phyloP scores from a whole-genome alignment of 2,797 vertebrate species.

The Alca torda region DNA sequence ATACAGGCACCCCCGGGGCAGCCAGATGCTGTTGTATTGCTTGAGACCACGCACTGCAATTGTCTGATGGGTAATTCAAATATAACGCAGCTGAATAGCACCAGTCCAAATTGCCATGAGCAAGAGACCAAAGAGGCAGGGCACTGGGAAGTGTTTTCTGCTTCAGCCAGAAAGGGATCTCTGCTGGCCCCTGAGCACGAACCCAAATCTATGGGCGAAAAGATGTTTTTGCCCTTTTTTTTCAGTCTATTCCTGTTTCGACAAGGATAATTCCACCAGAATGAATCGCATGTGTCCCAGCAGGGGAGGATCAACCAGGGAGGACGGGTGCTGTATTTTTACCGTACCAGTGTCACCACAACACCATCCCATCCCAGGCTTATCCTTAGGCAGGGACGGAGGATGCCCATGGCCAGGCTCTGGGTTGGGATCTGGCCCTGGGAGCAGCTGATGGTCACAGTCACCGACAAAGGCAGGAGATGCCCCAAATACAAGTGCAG shows the following conservation, averaged over 20 bases:
- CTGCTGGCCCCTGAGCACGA: not conserved
- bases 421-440: not conserved
- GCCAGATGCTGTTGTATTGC: not conserved
- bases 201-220: not conserved
- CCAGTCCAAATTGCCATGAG: not conserved
- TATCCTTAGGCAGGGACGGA: not conserved
- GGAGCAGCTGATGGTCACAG: not conserved
- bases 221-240: not conserved
- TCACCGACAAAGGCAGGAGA: not conserved
- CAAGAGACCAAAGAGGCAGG: not conserved
- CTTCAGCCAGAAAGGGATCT: not conserved
- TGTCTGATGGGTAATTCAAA: not conserved
- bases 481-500: constrained; percentile 6
- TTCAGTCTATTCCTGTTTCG: not conserved
- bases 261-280: not conserved
- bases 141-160: not conserved
- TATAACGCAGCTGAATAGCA: not conserved
- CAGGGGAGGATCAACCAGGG: not conserved
- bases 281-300: rapidly evolving
- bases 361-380: not conserved
- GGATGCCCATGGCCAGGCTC: not conserved
- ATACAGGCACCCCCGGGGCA: not conserved
- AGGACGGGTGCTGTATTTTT: not conserved
- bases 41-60: not conserved
- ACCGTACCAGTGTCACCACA: rapidly evolving